Conservation (phyloP, 2,888 invertebrate species). For the Dichetophora obliterata region DNA sequence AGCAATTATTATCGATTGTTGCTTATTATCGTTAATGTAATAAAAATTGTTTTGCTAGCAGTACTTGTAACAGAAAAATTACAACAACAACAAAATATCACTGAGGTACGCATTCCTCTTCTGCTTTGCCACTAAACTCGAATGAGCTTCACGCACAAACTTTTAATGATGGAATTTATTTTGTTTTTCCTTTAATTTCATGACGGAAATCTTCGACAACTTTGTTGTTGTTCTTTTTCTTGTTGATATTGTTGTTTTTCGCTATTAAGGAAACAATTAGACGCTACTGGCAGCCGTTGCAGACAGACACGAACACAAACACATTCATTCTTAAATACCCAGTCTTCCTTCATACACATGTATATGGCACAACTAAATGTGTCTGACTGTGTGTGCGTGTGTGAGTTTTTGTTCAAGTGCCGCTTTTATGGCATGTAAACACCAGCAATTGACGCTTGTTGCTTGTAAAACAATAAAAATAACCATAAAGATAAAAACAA, state of each 20-base stretch:
- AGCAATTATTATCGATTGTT: constrained; percentile 16
- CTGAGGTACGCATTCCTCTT: too few species aligned
- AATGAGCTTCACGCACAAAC: not conserved
- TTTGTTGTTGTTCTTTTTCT: too few species aligned
- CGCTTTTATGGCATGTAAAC: constrained; percentile 4
- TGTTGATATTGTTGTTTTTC: not conserved
- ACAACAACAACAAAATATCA: not conserved
- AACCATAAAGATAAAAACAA: not conserved
- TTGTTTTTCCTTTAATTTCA: not conserved
- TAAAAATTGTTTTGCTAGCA: not conserved
- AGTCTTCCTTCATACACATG: too few species aligned
- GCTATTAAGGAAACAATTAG: constrained; percentile 11
- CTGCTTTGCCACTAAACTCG: not conserved
- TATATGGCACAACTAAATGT: not conserved
- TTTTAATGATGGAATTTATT: constrained; percentile 9
- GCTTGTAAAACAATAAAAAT: constrained; percentile 12
- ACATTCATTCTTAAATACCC: not conserved
- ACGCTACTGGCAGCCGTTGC: not conserved
- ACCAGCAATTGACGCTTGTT: constrained; percentile 9
- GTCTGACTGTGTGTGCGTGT: not conserved
- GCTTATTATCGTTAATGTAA: not conserved
- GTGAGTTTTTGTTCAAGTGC: not conserved
- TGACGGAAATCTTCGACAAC: not conserved
- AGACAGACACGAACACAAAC: not conserved
- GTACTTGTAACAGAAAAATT: too few species aligned